Conservation (phyloP, 2,888 invertebrate species). For the Drosophila kuntzei region DNA sequence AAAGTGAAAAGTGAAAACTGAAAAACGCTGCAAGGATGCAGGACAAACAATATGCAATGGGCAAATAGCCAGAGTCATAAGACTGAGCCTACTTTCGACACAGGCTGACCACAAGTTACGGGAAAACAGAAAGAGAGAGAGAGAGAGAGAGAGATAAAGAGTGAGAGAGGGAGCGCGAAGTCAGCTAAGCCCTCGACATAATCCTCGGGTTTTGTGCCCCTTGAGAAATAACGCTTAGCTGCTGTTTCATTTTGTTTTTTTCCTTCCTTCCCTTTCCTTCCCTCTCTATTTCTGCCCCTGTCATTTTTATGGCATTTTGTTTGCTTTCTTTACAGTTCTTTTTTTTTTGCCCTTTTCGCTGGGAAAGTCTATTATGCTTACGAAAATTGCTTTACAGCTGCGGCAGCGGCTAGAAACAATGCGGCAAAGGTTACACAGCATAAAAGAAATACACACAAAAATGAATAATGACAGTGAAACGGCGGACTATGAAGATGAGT, state of each 20-base stretch:
- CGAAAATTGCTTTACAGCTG: constrained; percentile 79
- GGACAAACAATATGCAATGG: constrained; percentile 44
- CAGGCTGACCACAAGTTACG: constrained; percentile 54
- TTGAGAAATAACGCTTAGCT: constrained; percentile 78
- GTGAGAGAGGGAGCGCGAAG: constrained; percentile 9
- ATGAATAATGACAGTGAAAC: constrained; percentile 76
- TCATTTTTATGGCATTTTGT: constrained; percentile 67
- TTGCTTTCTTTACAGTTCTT: constrained; percentile 38
- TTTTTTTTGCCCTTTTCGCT: constrained; percentile 45
- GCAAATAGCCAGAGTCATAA: constrained; percentile 17
- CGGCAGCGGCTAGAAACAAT: constrained; percentile 71
- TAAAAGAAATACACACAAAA: constrained; percentile 72
- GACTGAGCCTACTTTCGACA: constrained; percentile 49
- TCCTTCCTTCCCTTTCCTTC: background rate
- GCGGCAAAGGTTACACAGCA: constrained; percentile 79
- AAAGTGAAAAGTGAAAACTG: constrained; percentile 30
- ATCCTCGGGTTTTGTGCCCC: constrained; percentile 53
- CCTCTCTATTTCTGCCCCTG: constrained; percentile 11
- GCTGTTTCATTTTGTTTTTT: constrained; percentile 45
- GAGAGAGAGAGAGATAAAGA: background rate
- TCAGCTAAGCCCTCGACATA: constrained; percentile 50
- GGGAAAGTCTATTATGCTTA: constrained; percentile 75
- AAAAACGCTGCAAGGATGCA: constrained; percentile 39
- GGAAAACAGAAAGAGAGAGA: background rate
- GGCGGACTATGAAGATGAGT: constrained; percentile 1